Evolutionary conservation across 2,113 vertebrate genomes (phyloP).

Genomic region (Redunca redunca): DNA sequence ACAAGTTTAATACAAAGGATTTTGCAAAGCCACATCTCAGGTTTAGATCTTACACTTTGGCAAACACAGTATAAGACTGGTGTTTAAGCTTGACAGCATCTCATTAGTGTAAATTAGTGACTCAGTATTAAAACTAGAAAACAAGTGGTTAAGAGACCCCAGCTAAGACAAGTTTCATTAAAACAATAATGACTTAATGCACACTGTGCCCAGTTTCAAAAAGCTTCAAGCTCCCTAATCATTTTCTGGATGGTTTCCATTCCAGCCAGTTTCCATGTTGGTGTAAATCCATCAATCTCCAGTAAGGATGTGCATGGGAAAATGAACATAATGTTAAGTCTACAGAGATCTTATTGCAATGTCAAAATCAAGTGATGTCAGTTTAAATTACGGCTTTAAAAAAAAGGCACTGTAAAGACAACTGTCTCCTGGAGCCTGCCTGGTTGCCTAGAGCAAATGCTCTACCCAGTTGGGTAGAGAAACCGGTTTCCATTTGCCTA

Average conservation of each 20-base stretch:
- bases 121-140: conserved; percentile 57
- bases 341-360: conserved; percentile 24
- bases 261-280: not conserved
- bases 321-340: conserved; percentile 33
- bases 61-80: not conserved
- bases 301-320: conserved; percentile 30
- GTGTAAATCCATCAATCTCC: conserved; percentile 36
- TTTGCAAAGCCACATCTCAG: conserved; percentile 19
- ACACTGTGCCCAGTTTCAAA: conserved; percentile 2
- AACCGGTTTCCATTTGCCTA: conserved; percentile 63
- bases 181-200: conserved; percentile 59
- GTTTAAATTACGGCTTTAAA: conserved; percentile 55
- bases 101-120: conserved; percentile 61
- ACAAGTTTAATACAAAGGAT: not conserved
- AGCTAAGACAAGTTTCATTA: conserved; percentile 53
- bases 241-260: conserved; percentile 54
- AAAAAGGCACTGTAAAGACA: conserved; percentile 19
- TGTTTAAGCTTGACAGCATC: conserved; percentile 42
- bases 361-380: conserved; percentile 58
- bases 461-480: conserved; percentile 44
- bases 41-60: conserved; percentile 20
- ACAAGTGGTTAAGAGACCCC: conserved; percentile 49
- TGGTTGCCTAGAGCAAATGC: conserved; percentile 55
- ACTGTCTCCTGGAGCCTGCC: conserved; percentile 50
- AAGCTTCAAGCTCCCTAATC: conserved; percentile 44